These are phyloP conservation scores for Chrysolina oricalcia DNA, from an alignment of 2,888 invertebrate species.

Conservation along the genomic window DNA sequence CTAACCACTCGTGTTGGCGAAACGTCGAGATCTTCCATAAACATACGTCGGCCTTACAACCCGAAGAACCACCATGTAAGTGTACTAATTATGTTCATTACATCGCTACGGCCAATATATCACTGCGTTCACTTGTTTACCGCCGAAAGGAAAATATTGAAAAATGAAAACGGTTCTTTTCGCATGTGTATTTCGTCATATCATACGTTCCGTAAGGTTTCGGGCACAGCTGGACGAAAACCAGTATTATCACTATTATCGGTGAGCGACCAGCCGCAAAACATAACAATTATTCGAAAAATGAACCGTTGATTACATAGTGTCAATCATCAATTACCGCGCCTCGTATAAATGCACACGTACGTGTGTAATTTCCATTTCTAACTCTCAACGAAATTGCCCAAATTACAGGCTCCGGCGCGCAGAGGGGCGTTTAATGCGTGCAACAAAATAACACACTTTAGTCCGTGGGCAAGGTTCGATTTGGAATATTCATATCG, in stretches of 20 bases:
- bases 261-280: neutral
- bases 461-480: slow-evolving; percentile 12
- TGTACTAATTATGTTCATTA: too few relatives aligned
- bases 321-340: slow-evolving; percentile 33
- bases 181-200: neutral
- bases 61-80: too few relatives aligned
- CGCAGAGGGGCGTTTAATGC: slow-evolving; percentile 33
- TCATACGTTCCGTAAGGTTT: neutral
- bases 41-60: too few relatives aligned
- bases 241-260: neutral
- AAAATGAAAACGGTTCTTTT: too few relatives aligned
- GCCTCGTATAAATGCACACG: slow-evolving; percentile 30
- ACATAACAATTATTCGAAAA: slow-evolving; percentile 17
- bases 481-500: neutral
- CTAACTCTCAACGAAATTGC: slow-evolving; percentile 31
- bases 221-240: neutral
- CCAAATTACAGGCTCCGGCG: slow-evolving; percentile 31
- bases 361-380: slow-evolving; percentile 31
- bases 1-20: too few relatives aligned
- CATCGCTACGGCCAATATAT: too few relatives aligned
- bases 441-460: slow-evolving; percentile 31
- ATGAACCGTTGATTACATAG: slow-evolving; percentile 26
- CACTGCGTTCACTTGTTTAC: too few relatives aligned
- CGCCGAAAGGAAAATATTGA: too few relatives aligned
- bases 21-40: too few relatives aligned